These are phyloP conservation scores for Nemotelus nigrinus DNA, from an alignment of 2,888 invertebrate genomes.

Conservation along the genomic window DNA sequence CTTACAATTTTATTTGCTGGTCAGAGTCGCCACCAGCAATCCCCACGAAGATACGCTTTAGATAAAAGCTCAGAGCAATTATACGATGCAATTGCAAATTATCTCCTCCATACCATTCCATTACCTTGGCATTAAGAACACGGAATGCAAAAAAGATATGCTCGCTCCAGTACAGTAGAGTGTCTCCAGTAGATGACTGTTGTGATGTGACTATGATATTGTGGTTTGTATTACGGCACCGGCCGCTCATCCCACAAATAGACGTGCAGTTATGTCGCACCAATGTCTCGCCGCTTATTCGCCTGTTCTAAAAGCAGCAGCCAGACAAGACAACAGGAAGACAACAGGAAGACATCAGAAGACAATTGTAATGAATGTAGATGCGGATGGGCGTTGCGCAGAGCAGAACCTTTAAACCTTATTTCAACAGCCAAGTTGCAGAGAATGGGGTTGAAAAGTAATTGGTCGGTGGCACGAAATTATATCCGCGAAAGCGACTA, in stretches of 20 bases:
- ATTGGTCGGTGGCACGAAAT: neutral
- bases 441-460: neutral
- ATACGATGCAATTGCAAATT: slow-evolving; percentile 15
- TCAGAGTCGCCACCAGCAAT: too few relatives aligned
- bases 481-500: too few relatives aligned
- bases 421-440: slow-evolving; percentile 27
- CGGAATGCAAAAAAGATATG: slow-evolving; percentile 24
- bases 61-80: slow-evolving; percentile 2
- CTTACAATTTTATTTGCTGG: too few relatives aligned
- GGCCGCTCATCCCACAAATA: slow-evolving; percentile 26
- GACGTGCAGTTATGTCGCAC: neutral
- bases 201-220: slow-evolving; percentile 19
- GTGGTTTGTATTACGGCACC: slow-evolving; percentile 35
- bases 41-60: neutral
- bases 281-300: neutral
- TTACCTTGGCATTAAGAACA: slow-evolving; percentile 28
- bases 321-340: slow-evolving; percentile 33
- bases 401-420: slow-evolving; percentile 38
- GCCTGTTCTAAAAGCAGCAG: neutral
- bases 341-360: slow-evolving; percentile 32
- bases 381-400: slow-evolving; percentile 42
- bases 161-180: slow-evolving; percentile 12
- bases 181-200: slow-evolving; percentile 14
- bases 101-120: slow-evolving; percentile 30
- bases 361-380: slow-evolving; percentile 25